A percentile compares a stretch with the other conserved stretches of the same genome.
Evolutionary conservation across 2,888 invertebrate genomes (phyloP).

Genomic region (Lottia scabra): DNA sequence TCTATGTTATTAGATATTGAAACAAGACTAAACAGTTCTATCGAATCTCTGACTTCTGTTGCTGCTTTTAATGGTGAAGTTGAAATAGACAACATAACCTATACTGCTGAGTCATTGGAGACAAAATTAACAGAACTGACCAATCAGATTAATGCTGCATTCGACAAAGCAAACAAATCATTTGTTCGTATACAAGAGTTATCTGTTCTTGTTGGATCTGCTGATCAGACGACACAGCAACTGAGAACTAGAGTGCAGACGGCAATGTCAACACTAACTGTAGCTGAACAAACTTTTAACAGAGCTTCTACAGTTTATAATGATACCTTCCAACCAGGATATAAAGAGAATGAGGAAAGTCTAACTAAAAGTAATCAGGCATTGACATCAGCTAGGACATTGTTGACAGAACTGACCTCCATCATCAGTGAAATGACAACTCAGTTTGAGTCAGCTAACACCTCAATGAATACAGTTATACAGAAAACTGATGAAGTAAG

Average conservation of each 20-base stretch:
- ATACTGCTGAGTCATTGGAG: not conserved
- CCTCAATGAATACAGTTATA: not conserved
- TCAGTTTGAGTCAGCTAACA: slow-evolving; percentile 1
- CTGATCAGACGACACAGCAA: not conserved
- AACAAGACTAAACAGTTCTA: not conserved
- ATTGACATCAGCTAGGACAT: not conserved
- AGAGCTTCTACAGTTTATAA: not conserved
- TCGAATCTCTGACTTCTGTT: not conserved
- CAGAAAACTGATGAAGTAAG: not conserved
- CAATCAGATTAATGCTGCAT: not conserved
- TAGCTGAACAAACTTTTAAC: slow-evolving; percentile 6
- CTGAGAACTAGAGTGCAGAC: slow-evolving; percentile 1
- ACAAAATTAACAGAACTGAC: not conserved
- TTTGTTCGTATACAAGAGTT: slow-evolving; percentile 7
- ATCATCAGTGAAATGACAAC: not conserved
- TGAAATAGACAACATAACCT: not conserved
- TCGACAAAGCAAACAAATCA: slow-evolving; percentile 1
- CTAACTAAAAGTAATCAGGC: not conserved
- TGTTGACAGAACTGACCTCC: not conserved
- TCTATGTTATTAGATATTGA: not conserved
- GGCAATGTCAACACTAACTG: not conserved
- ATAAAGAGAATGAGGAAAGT: slow-evolving; percentile 7
- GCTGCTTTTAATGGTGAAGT: not conserved
- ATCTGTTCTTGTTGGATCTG: slow-evolving; percentile 16
- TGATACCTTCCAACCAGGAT: slow-evolving; percentile 5